Evolutionary conservation across 1,140 invertebrate species (phyloP).

Genomic region (Anastrepha obliqua): DNA sequence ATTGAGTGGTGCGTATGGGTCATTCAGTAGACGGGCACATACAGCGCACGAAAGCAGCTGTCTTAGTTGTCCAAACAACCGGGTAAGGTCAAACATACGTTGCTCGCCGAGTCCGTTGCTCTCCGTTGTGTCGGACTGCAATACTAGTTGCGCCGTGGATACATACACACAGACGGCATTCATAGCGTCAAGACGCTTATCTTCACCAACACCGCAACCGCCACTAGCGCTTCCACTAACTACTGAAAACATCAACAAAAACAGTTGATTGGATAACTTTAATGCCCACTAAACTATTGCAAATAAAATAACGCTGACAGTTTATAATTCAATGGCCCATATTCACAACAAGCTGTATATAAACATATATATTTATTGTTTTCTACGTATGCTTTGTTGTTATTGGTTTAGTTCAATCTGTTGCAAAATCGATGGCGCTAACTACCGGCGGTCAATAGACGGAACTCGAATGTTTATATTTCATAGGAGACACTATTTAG

Average conservation of each 20-base stretch:
- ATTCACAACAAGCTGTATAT: constrained; percentile 6
- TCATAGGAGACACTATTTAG: background rate
- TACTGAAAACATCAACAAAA: constrained; percentile 27
- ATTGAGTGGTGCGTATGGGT: constrained; percentile 85
- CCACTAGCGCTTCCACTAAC: background rate
- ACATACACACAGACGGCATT: constrained; percentile 58
- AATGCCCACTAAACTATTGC: background rate
- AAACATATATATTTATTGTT: constrained; percentile 22
- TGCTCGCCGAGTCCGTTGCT: constrained; percentile 28
- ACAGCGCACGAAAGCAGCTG: constrained; percentile 92
- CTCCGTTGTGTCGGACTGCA: constrained; percentile 33
- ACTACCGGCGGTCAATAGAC: constrained; percentile 26
- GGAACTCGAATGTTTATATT: too few species aligned
- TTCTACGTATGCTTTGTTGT: constrained; percentile 31
- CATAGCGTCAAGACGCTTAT: constrained; percentile 53
- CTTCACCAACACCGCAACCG: constrained; percentile 12
- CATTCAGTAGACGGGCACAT: constrained; percentile 87
- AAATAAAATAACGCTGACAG: background rate
- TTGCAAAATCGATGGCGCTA: constrained; percentile 50
- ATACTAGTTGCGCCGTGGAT: constrained; percentile 56
- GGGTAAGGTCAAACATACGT: constrained; percentile 81
- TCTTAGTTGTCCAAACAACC: constrained; percentile 87
- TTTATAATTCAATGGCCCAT: constrained; percentile 11
- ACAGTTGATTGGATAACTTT: background rate
- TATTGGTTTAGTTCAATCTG: background rate